These are phyloP conservation scores for Capromys pilorides DNA, from an alignment of 2,797 vertebrate species.

Conservation along the genomic window DNA sequence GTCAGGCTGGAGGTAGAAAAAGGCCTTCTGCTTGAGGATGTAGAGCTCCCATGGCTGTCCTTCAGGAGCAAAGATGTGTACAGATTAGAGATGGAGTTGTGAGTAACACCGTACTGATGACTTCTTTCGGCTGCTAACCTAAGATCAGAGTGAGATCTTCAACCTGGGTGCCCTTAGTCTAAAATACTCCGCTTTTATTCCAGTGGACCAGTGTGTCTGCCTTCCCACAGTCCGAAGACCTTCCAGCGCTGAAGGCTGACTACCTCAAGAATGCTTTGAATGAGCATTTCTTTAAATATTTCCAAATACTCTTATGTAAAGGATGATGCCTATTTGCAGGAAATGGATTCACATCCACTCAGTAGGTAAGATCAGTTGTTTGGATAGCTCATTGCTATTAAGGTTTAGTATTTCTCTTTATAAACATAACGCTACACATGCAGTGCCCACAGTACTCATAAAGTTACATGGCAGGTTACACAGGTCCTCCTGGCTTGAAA, in stretches of 20 bases:
- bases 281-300: background rate
- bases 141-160: background rate
- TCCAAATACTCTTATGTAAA: background rate
- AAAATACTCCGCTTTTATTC: background rate
- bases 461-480: background rate
- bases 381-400: background rate
- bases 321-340: background rate
- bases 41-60: background rate
- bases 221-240: background rate
- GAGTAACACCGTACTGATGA: rapidly evolving
- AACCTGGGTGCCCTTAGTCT: background rate
- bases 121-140: background rate
- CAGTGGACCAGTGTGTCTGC: background rate
- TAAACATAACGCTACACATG: background rate
- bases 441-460: background rate
- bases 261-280: background rate
- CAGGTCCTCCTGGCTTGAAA: background rate
- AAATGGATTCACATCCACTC: background rate
- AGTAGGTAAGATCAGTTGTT: background rate
- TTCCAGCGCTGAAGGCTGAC: background rate
- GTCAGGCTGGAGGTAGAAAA: background rate
- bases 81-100: background rate
- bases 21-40: background rate
- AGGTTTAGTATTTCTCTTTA: background rate
- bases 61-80: background rate